Base-by-base conservation (phyloP, 2,888 invertebrate genomes). In the Synanthedon tipuliformis region DNA sequence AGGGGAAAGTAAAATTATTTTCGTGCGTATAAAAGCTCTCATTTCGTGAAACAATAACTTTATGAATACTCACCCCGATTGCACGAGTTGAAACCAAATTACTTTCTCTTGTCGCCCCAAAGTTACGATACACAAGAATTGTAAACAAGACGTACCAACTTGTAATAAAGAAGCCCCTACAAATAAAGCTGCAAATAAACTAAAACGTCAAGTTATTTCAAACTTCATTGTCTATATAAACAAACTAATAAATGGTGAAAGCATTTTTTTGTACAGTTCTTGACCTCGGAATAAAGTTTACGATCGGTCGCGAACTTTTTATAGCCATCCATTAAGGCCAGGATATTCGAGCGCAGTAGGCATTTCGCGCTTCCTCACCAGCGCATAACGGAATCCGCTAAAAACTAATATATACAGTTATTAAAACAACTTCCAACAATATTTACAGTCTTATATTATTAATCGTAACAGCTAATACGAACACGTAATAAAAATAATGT, bases 171-270 rank as follows among this genome's bases (percentile, higher is more conserved):
- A 68, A 65, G 61, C 66, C 64, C 73, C 73, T 69, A 69, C 73
- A 69, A 80, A 78, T 75, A 70, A 75, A 79, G 81, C 76, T 73
- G 72, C 72, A 69, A 80, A 80, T 81, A 78, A 79, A 77, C 73
- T 65, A 66, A 75, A 76, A 75, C 65, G 71, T 69, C 71, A 68
- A 73, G 65, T 69, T 69, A 65, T 63, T 34, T 57, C 67, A 65
- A 78, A 79, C 73, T 81, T 75, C 70, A 73, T 69, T 70, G 69
- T 68, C 78, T 72, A 68, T 62, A 78, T 78, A 81, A 81, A 79
- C 75, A 81, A 78, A 75, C 72, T 76, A 66, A 62, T 61, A 65
- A 77, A 72, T 18, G 49, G 45, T 15, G 18, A 49, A 49, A 49
- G 34, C 49, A 51, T 52, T 48, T 55, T 51, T 52, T 23, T 45